A percentile compares a stretch with the other conserved stretches of the same genome.
Evolutionary conservation across 2,113 vertebrate genomes (phyloP).

Genomic region (Rhizomys pruinosus): DNA sequence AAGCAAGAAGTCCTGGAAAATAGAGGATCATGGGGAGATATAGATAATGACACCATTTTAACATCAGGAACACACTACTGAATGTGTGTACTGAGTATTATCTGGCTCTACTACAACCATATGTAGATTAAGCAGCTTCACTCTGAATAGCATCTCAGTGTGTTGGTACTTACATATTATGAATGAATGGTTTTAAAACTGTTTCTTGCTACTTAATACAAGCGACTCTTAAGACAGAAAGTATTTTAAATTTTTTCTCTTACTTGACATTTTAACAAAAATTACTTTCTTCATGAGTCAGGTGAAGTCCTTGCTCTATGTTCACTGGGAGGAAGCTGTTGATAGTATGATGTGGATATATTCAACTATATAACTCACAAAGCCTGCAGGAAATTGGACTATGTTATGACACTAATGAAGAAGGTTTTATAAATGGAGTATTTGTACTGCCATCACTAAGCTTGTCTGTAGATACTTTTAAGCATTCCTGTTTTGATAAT

Average conservation of each 20-base stretch:
- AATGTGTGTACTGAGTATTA: neutral
- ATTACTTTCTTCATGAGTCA: neutral
- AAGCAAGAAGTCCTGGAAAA: neutral
- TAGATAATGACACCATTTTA: neutral
- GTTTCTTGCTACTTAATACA: constrained; percentile 43
- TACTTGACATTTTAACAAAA: constrained; percentile 17
- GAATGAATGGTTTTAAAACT: constrained; percentile 60
- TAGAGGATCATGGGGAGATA: neutral
- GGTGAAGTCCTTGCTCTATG: constrained; percentile 38
- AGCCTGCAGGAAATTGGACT: neutral
- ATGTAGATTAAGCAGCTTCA: neutral
- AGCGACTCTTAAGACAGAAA: constrained; percentile 58
- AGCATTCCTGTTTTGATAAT: neutral
- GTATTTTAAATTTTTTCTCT: constrained; percentile 48
- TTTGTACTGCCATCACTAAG: neutral
- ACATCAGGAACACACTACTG: neutral
- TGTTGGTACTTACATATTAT: constrained; percentile 56
- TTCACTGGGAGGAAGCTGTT: neutral
- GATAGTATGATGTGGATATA: neutral
- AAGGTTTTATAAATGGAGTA: neutral
- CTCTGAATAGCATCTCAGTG: constrained; percentile 65
- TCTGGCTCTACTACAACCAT: neutral
- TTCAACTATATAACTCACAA: neutral
- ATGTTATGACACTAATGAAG: neutral
- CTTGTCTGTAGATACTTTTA: neutral